Evolutionary conservation across 2,888 invertebrate species (phyloP).

Genomic region (Cepaea hortensis): DNA sequence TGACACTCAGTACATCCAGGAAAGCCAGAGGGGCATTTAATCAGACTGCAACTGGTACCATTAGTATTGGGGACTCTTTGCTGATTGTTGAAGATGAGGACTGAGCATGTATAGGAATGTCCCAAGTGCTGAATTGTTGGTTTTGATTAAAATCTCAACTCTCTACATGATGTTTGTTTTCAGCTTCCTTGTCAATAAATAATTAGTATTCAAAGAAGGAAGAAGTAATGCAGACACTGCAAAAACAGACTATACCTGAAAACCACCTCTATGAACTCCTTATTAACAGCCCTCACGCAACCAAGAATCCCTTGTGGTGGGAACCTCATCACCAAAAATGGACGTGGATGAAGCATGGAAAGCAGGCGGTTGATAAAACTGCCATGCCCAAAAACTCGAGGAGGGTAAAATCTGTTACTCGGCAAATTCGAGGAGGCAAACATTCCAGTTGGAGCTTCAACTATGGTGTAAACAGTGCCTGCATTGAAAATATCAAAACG

Average conservation of each 20-base stretch:
- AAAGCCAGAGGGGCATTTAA: too few species aligned
- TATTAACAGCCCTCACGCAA: constrained; percentile 68
- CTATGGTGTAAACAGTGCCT: constrained; percentile 53
- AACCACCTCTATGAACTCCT: constrained; percentile 68
- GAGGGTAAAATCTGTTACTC: constrained; percentile 71
- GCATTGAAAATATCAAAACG: not conserved
- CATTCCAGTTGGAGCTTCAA: constrained; percentile 34
- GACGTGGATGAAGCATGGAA: constrained; percentile 72
- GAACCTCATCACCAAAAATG: constrained; percentile 73
- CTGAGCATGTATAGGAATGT: too few species aligned
- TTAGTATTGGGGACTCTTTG: too few species aligned
- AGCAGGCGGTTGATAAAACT: constrained; percentile 68
- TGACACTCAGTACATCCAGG: too few species aligned
- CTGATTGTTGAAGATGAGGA: too few species aligned
- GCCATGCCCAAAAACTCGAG: constrained; percentile 57
- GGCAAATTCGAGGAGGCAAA: constrained; percentile 52
- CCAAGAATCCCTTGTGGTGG: constrained; percentile 70
- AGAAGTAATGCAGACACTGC: not conserved
- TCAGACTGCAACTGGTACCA: too few species aligned
- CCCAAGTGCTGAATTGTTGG: too few species aligned
- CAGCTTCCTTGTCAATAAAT: too few species aligned
- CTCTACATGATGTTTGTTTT: too few species aligned
- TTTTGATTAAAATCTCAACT: too few species aligned
- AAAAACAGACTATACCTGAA: constrained; percentile 66
- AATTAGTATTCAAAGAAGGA: too few species aligned